These are phyloP conservation scores for Halictus ligatus DNA, from an alignment of 2,888 invertebrate genomes.

Conservation along the genomic window DNA sequence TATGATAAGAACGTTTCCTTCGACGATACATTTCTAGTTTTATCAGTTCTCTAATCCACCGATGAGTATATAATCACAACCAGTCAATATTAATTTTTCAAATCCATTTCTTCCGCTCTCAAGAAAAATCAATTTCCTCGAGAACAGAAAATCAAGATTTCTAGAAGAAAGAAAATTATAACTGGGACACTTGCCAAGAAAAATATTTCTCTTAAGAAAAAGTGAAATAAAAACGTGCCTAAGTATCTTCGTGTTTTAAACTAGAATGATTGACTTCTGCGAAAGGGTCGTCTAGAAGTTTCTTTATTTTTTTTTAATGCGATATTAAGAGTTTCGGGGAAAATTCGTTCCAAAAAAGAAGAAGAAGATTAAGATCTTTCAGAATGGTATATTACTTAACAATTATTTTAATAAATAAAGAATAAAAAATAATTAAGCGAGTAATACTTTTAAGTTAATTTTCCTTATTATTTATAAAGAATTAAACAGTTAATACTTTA, in stretches of 20 bases:
- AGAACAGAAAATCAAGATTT: constrained; percentile 32
- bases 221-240: constrained; percentile 17
- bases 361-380: constrained; percentile 9
- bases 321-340: background rate
- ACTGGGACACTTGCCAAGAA: constrained; percentile 23
- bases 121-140: constrained; percentile 23
- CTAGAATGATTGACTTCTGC: constrained; percentile 1
- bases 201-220: constrained; percentile 37
- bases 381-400: constrained; percentile 26
- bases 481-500: constrained; percentile 56
- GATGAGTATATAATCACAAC: constrained; percentile 62
- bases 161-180: constrained; percentile 6
- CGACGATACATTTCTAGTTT: constrained; percentile 40
- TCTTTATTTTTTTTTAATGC: background rate
- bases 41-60: constrained; percentile 59
- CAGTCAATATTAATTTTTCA: constrained; percentile 42
- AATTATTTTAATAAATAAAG: constrained; percentile 54
- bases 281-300: constrained; percentile 11
- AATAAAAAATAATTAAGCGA: constrained; percentile 51
- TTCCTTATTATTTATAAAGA: constrained; percentile 45
- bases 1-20: constrained; percentile 27
- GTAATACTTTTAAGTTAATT: constrained; percentile 60
- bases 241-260: constrained; percentile 25
- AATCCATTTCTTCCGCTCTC: constrained; percentile 28
- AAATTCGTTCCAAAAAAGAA: background rate